These are phyloP conservation scores for Ceriagrion tenellum DNA, from an alignment of 2,888 invertebrate species.

Conservation along the genomic window DNA sequence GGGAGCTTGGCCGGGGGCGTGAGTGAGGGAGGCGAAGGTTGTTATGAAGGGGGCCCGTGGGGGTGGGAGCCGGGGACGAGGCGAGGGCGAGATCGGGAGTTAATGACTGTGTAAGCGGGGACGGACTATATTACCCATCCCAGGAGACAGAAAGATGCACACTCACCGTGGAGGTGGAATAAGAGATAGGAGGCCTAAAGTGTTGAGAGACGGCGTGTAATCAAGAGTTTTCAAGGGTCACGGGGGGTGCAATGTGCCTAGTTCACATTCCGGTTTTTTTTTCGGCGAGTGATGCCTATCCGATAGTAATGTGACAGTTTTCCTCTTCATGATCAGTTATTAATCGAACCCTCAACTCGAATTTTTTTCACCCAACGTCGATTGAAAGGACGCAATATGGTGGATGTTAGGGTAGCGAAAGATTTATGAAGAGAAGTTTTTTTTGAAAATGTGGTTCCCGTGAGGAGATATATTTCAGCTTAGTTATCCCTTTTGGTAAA, in stretches of 20 bases:
- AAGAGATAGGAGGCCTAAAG: conserved; percentile 33
- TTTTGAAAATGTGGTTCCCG: neutral
- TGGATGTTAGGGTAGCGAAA: neutral
- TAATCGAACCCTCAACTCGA: neutral
- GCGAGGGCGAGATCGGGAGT: conserved; percentile 55
- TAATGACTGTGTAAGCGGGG: conserved; percentile 65
- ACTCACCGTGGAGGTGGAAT: conserved; percentile 34
- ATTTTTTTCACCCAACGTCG: neutral
- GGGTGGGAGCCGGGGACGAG: neutral
- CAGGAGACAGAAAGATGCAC: conserved; percentile 55
- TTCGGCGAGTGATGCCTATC: conserved; percentile 17
- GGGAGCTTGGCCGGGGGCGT: neutral
- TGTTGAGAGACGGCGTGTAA: conserved; percentile 57
- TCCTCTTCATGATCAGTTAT: neutral
- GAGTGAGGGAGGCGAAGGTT: conserved; percentile 15
- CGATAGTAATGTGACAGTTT: conserved; percentile 13
- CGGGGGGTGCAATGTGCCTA: conserved; percentile 46
- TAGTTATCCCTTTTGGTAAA: no score
- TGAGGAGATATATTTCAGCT: neutral
- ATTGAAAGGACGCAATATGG: neutral
- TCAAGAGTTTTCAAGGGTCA: conserved; percentile 62
- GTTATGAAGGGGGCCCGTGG: neutral
- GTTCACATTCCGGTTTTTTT: neutral
- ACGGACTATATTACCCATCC: conserved; percentile 63
- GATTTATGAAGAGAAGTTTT: neutral